Evolutionary conservation across 2,113 vertebrate genomes (phyloP).

Genomic region (Cinclus mexicanus): DNA sequence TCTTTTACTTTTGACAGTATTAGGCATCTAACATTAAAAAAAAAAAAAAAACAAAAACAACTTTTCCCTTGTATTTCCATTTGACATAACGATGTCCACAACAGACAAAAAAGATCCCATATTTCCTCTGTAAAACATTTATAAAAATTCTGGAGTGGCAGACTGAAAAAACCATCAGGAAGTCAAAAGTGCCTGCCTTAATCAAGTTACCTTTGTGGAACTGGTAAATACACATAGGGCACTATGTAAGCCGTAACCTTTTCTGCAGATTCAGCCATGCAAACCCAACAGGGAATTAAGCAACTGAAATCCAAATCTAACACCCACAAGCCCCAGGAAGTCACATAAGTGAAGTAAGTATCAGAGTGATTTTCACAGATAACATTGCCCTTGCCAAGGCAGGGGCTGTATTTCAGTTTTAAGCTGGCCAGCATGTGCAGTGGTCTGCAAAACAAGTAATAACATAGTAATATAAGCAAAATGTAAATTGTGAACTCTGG

Average conservation of each 20-base stretch:
- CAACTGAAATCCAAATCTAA: slow-evolving; percentile 47
- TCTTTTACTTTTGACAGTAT: not conserved
- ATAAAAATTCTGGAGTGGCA: not conserved
- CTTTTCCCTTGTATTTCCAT: not conserved
- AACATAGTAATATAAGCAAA: not conserved
- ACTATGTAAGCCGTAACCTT: slow-evolving; percentile 31
- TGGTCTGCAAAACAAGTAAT: slow-evolving; percentile 8
- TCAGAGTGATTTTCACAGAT: not conserved
- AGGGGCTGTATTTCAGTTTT: not conserved
- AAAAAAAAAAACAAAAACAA: not conserved
- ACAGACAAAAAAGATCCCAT: not conserved
- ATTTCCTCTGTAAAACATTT: not conserved
- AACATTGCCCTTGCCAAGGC: slow-evolving; percentile 12
- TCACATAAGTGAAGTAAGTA: slow-evolving; percentile 1
- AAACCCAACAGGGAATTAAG: slow-evolving; percentile 2
- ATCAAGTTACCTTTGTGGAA: slow-evolving; percentile 22
- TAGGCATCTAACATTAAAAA: not conserved
- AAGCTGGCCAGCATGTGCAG: not conserved
- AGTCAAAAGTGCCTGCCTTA: slow-evolving; percentile 22
- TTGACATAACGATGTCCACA: not conserved
- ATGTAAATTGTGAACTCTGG: not conserved
- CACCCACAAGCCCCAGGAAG: slow-evolving; percentile 41
- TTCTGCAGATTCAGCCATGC: slow-evolving; percentile 45
- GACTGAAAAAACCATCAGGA: slow-evolving; percentile 58
- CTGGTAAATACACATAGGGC: not conserved